These are phyloP conservation scores for Schizaphis graminum DNA, from an alignment of 2,888 invertebrate species.

Conservation along the genomic window DNA sequence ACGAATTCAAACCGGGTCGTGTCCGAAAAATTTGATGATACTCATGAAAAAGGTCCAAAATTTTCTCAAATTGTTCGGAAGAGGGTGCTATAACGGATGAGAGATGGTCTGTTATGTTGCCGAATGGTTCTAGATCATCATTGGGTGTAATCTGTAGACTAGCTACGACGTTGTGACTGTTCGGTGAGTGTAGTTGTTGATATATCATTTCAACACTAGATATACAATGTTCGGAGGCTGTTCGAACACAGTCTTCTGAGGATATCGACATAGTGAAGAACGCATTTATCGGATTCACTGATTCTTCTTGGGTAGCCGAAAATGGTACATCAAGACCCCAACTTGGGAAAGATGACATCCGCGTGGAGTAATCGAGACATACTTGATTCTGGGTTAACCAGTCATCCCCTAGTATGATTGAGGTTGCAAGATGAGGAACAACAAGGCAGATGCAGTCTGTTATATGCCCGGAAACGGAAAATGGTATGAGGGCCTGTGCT, in stretches of 20 bases:
- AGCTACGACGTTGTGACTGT: neutral
- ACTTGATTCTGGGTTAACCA: neutral
- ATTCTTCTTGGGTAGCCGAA: neutral
- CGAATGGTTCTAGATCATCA: neutral
- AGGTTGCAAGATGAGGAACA: too few relatives aligned
- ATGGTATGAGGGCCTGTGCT: too few relatives aligned
- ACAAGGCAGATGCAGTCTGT: too few relatives aligned
- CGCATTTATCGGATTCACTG: neutral
- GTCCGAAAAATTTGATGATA: too few relatives aligned
- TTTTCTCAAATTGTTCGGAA: neutral
- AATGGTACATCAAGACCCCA: neutral
- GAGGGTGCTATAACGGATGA: neutral
- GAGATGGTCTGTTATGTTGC: neutral
- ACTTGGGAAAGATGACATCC: neutral
- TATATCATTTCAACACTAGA: neutral
- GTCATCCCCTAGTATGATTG: too few relatives aligned
- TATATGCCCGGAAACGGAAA: too few relatives aligned
- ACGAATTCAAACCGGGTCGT: too few relatives aligned
- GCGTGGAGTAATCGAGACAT: neutral
- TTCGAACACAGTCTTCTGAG: neutral
- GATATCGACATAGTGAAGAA: neutral
- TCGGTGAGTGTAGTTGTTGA: neutral
- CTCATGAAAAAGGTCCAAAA: too few relatives aligned
- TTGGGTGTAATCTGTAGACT: neutral
- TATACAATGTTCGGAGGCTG: neutral